Percentiles rank a stretch among this genome's conserved stretches.
These are phyloP conservation scores for Microcebus ravelobensis DNA, from an alignment of 2,113 vertebrate genomes.

Conservation along the genomic window DNA sequence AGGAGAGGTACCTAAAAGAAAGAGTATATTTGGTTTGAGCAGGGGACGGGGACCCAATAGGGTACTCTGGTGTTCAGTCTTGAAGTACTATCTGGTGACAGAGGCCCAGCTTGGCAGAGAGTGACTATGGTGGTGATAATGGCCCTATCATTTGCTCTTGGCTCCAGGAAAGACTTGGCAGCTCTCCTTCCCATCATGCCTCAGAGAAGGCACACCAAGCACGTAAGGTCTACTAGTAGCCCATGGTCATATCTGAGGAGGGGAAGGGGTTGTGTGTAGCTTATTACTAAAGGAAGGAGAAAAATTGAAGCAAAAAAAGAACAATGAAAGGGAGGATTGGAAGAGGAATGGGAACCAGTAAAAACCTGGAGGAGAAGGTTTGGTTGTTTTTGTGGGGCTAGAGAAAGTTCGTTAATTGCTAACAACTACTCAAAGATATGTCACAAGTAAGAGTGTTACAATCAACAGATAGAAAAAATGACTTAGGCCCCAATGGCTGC, in stretches of 20 bases:
- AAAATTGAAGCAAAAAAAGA: neutral
- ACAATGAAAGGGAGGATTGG: neutral
- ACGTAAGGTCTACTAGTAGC: neutral
- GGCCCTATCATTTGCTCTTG: slow-evolving; percentile 21
- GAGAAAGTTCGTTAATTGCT: neutral
- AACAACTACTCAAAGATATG: neutral
- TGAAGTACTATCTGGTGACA: neutral
- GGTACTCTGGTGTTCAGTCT: neutral
- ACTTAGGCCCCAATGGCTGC: neutral
- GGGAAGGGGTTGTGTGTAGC: neutral
- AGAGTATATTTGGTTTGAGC: neutral
- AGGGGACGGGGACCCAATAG: neutral
- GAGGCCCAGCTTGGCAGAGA: neutral
- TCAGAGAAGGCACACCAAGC: neutral
- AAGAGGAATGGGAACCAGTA: neutral
- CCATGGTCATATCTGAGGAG: neutral
- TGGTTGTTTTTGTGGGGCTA: neutral
- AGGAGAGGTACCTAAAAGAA: neutral
- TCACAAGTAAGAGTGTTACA: neutral
- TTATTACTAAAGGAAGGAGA: slow-evolving; percentile 9
- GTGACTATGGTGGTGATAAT: neutral
- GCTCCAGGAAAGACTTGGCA: slow-evolving; percentile 28
- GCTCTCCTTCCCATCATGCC: neutral
- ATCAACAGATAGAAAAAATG: neutral
- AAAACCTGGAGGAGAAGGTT: neutral